Evolutionary conservation across 1,140 invertebrate genomes (phyloP).

Genomic region (Nymphalis io): DNA sequence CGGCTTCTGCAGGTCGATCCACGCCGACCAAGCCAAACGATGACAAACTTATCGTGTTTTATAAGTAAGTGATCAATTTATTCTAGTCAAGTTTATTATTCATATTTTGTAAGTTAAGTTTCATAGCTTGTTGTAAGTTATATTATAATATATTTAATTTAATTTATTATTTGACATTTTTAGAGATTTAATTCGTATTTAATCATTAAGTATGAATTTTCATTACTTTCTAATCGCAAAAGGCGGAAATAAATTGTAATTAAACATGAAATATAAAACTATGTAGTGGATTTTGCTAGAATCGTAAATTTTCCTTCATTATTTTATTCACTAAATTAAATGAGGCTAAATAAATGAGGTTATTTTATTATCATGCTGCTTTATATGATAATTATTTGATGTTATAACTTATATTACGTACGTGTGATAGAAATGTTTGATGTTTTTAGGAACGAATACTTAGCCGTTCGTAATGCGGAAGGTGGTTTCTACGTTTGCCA

Average conservation of each 20-base stretch:
- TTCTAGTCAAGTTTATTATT: conserved; percentile 1
- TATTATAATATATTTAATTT: conserved; percentile 2
- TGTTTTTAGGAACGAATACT: conserved; percentile 88
- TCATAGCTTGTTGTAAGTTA: no score
- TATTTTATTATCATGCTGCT: no score
- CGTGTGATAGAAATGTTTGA: not conserved
- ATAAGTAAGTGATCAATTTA: conserved; percentile 83
- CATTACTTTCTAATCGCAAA: no score
- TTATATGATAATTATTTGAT: not conserved
- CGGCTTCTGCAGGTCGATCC: conserved; percentile 82
- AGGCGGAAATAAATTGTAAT: no score
- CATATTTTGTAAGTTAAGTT: no score
- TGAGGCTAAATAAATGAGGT: no score
- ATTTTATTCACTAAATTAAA: no score
- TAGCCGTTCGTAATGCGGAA: conserved; percentile 93
- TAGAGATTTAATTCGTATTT: no score
- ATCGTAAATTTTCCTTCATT: no score
- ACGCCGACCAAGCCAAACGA: conserved; percentile 84
- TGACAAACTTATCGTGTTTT: conserved; percentile 92
- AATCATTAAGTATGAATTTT: no score
- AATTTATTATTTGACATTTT: not conserved
- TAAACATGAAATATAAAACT: no score
- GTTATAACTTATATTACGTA: not conserved
- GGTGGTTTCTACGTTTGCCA: conserved; percentile 95
- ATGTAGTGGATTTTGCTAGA: no score